Base-by-base conservation (phyloP, 2,113 vertebrate genomes). In the Rhinopomastus cyanomelas region DNA sequence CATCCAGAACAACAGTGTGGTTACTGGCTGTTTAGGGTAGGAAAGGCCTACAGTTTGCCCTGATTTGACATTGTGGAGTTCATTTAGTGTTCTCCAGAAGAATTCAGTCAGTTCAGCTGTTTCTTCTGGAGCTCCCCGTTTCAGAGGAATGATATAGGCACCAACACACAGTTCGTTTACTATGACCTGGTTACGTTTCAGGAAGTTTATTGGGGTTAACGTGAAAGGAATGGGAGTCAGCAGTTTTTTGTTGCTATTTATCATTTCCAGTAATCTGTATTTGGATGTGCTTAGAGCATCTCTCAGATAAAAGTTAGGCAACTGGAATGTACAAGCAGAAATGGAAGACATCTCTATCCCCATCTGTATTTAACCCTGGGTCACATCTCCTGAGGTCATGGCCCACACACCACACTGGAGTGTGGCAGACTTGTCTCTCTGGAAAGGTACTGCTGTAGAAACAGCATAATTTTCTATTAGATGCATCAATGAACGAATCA, bases 11-110 rank as follows among this genome's bases (percentile, higher is more conserved):
- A 18, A 78, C 57, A 57, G 48, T 57, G 48, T 82, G 79, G 12
- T 93, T 89, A 59, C 51, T 87, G 30, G 78, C 64, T 30, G 88
- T 80, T 72, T 89, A 92, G 85, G 91, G 74, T n/a, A 79, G 81
- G 22, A 93, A 90, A n/a, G 83, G 81, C 20, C 55, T 88, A 67
- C 77, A 76, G 3, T 88, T 85, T 89, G 59, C n/a, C 85, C 71
- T 77, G 49, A 36, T 78, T 82, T 78, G 90, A 61, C 25, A 42
- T 74, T 73, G 56, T 16, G 5, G 66, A 49, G 32, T 22, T 57
- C 2, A 16, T 65, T 86, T 71, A 10, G 32, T 64, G 34, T 90
- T 57, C 88, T 68, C 59, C 46, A 34, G 85, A 88, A 48, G 53
- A 71, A 26, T 42, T 49, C 39, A 19, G 90, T 53, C 17, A 81